Percentiles rank a stretch among this genome's conserved stretches.
Conservation (phyloP, 2,113 vertebrate genomes). For the Daubentonia madagascariensis region DNA sequence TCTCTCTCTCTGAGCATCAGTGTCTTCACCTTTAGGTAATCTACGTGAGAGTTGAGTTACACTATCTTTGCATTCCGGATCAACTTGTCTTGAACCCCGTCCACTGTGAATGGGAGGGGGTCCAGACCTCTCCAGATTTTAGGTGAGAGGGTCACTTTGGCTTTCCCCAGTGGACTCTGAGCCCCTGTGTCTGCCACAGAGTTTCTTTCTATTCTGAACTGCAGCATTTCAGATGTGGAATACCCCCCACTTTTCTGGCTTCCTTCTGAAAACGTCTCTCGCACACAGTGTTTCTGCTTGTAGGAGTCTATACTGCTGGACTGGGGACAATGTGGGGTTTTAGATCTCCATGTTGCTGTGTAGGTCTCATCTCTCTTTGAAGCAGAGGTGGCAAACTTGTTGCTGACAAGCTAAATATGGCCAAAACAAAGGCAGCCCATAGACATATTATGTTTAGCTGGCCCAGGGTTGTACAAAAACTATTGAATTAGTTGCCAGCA, state of each 20-base stretch:
- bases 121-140: not conserved
- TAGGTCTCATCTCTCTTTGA: not conserved
- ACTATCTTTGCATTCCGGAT: not conserved
- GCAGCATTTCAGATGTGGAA: not conserved
- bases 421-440: not conserved
- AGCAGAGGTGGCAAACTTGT: not conserved
- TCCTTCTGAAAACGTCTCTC: not conserved
- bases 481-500: not conserved
- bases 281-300: not conserved
- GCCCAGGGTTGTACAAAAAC: not conserved
- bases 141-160: not conserved
- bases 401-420: not conserved
- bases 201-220: not conserved
- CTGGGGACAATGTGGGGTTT: not conserved
- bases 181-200: no score
- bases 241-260: not conserved
- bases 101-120: rapidly evolving
- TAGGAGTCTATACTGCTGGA: not conserved
- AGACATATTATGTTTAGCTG: no score
- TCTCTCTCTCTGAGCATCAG: not conserved
- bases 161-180: not conserved
- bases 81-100: not conserved
- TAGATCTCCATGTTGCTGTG: not conserved
- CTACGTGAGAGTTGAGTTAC: not conserved
- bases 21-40: not conserved